Conservation (phyloP, 2,888 invertebrate genomes). For the Trichogramma evanescens region DNA sequence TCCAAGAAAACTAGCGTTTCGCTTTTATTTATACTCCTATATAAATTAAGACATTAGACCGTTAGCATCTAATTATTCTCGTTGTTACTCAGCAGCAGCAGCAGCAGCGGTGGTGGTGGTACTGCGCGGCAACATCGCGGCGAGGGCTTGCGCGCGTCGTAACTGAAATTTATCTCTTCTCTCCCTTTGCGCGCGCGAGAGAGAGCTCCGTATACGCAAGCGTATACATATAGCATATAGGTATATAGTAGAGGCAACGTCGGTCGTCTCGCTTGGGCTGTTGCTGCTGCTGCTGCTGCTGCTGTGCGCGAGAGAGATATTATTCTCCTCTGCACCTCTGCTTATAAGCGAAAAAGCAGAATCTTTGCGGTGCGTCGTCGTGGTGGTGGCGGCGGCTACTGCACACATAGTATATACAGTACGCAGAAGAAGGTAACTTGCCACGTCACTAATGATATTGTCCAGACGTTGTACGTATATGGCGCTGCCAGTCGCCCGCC, state of each 20-base stretch:
- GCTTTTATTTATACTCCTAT: constrained; percentile 9
- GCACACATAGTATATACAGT: background rate
- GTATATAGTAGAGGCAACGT: too few relatives aligned
- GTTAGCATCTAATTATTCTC: constrained; percentile 19
- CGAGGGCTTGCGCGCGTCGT: constrained; percentile 1
- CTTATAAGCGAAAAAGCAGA: constrained; percentile 4
- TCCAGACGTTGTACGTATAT: background rate
- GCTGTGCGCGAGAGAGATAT: constrained; percentile 1
- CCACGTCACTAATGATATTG: background rate
- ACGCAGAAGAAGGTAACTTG: background rate
- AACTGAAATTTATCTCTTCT: constrained; percentile 19
- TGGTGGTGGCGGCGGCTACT: too few relatives aligned
- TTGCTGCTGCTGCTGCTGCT: too few relatives aligned
- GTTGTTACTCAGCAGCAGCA: background rate
- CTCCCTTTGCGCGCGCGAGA: background rate
- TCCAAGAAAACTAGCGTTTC: constrained; percentile 12
- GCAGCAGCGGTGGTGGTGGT: background rate
- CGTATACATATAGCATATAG: too few relatives aligned
- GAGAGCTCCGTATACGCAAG: too few relatives aligned
- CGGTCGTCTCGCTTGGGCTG: too few relatives aligned
- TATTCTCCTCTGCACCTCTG: background rate
- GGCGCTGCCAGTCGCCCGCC: background rate
- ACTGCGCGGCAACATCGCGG: background rate
- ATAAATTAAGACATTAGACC: constrained; percentile 19
- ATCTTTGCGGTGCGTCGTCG: background rate